phyloP scores from a whole-genome alignment of 2,113 vertebrate genomes.

The Lepus americanus region DNA sequence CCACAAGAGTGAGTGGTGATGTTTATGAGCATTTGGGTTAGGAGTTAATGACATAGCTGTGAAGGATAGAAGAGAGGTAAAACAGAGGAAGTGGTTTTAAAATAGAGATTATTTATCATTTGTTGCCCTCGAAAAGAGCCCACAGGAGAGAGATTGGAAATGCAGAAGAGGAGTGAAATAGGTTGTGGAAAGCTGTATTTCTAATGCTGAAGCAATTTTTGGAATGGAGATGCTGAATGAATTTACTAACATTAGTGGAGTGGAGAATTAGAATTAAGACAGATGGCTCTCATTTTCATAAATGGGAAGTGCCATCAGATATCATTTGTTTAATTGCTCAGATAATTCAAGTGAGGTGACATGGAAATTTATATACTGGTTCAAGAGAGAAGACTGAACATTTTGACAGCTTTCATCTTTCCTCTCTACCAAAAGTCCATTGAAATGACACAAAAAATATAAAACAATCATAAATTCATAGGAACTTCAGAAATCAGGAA shows the following conservation, averaged over 20 bases:
- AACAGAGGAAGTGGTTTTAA: not conserved
- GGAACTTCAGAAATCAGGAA: not conserved
- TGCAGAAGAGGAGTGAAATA: not conserved
- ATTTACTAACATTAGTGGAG: not conserved
- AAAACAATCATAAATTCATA: constrained; percentile 38
- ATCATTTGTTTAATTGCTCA: constrained; percentile 51
- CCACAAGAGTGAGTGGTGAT: not conserved
- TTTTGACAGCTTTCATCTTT: constrained; percentile 52
- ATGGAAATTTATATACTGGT: not conserved
- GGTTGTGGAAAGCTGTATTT: not conserved
- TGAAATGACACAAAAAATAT: constrained; percentile 46
- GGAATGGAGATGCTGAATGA: not conserved
- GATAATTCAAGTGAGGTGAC: constrained; percentile 5
- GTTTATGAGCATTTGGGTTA: not conserved
- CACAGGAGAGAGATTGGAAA: not conserved
- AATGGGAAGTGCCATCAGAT: not conserved
- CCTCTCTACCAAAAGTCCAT: constrained; percentile 1
- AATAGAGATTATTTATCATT: not conserved
- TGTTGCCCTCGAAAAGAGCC: not conserved
- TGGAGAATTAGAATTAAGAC: constrained; percentile 14
- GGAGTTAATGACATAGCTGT: not conserved
- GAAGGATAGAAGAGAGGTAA: not conserved
- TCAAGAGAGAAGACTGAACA: constrained; percentile 15
- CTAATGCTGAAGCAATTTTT: not conserved
- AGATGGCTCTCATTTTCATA: not conserved